A percentile compares a stretch with the other conserved stretches of the same genome.
phyloP scores from a whole-genome alignment of 2,888 invertebrate species.

The Zaprionus obscuricornis region DNA sequence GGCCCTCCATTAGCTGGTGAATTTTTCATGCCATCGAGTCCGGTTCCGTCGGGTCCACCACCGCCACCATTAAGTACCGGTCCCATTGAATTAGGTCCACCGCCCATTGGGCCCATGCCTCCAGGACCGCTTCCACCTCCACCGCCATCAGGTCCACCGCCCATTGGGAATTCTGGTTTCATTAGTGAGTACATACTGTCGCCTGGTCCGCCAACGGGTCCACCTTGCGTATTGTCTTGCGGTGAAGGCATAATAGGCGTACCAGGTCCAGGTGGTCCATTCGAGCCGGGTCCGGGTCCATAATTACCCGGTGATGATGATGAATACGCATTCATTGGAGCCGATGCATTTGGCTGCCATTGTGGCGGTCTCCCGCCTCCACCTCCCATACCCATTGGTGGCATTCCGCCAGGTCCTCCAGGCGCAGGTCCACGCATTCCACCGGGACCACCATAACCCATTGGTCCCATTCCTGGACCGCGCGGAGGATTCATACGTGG shows the following conservation, averaged over 20 bases:
- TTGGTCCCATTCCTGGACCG: slow-evolving; percentile 93
- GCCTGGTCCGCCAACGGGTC: slow-evolving; percentile 85
- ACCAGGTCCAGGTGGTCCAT: slow-evolving; percentile 96
- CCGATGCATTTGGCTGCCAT: slow-evolving; percentile 94
- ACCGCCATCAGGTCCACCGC: slow-evolving; percentile 85
- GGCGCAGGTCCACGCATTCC: slow-evolving; percentile 88
- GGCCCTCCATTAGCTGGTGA: slow-evolving; percentile 96
- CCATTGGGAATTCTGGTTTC: slow-evolving; percentile 89
- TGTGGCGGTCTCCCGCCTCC: slow-evolving; percentile 89
- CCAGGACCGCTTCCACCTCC: slow-evolving; percentile 86
- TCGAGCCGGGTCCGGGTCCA: slow-evolving; percentile 94
- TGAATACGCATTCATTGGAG: slow-evolving; percentile 96
- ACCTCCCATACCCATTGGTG: slow-evolving; percentile 89
- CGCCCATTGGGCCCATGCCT: slow-evolving; percentile 92
- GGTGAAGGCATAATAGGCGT: slow-evolving; percentile 99
- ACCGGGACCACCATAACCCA: slow-evolving; percentile 92
- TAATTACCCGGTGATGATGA: slow-evolving; percentile 98
- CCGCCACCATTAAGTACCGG: slow-evolving; percentile 96
- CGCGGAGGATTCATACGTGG: slow-evolving; percentile 97
- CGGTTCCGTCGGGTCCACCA: slow-evolving; percentile 85
- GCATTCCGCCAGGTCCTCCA: slow-evolving; percentile 94
- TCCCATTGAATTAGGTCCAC: slow-evolving; percentile 90
- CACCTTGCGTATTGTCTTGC: slow-evolving; percentile 94
- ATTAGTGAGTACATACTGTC: slow-evolving; percentile 98
- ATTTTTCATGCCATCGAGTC: slow-evolving; percentile 98